These are phyloP conservation scores for Drosophila longiperda DNA, from an alignment of 2,888 invertebrate genomes.

Conservation along the genomic window DNA sequence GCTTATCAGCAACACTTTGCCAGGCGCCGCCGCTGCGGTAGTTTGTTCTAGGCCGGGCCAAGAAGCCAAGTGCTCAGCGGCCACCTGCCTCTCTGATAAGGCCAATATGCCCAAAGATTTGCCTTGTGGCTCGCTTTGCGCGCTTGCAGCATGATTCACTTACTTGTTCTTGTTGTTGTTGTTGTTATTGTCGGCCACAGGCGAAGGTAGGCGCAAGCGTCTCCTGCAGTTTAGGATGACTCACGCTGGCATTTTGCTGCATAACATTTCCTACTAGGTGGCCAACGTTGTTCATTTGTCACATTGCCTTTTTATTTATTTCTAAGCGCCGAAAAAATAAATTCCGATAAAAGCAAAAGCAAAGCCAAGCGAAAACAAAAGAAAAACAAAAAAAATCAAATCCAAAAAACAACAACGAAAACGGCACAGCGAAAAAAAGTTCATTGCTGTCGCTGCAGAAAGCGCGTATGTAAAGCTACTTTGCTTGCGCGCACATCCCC, in stretches of 20 bases:
- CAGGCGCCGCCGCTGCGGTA: slow-evolving; percentile 56
- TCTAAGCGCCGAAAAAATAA: slow-evolving; percentile 14
- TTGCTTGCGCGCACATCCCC: neutral
- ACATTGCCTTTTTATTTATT: slow-evolving; percentile 17
- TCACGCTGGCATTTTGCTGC: slow-evolving; percentile 41
- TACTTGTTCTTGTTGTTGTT: neutral
- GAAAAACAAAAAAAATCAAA: neutral
- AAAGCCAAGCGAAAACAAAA: slow-evolving; percentile 15
- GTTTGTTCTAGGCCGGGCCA: slow-evolving; percentile 49
- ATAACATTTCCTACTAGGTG: slow-evolving; percentile 53
- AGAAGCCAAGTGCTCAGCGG: slow-evolving; percentile 40
- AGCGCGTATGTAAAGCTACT: slow-evolving; percentile 34
- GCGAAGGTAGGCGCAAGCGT: slow-evolving; percentile 10
- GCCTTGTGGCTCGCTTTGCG: slow-evolving; percentile 48
- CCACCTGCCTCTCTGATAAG: slow-evolving; percentile 63
- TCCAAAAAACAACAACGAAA: slow-evolving; percentile 11
- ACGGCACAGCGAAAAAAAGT: slow-evolving; percentile 7
- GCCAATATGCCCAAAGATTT: slow-evolving; percentile 41
- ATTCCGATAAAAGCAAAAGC: slow-evolving; percentile 3
- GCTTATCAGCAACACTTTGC: slow-evolving; percentile 71
- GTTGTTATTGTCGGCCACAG: slow-evolving; percentile 4
- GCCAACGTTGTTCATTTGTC: slow-evolving; percentile 54
- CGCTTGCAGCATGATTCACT: slow-evolving; percentile 66
- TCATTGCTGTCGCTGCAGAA: slow-evolving; percentile 44
- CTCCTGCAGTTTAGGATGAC: slow-evolving; percentile 45